These are phyloP conservation scores for Adelphocoris suturalis DNA, from an alignment of 2,888 invertebrate genomes.

Conservation along the genomic window DNA sequence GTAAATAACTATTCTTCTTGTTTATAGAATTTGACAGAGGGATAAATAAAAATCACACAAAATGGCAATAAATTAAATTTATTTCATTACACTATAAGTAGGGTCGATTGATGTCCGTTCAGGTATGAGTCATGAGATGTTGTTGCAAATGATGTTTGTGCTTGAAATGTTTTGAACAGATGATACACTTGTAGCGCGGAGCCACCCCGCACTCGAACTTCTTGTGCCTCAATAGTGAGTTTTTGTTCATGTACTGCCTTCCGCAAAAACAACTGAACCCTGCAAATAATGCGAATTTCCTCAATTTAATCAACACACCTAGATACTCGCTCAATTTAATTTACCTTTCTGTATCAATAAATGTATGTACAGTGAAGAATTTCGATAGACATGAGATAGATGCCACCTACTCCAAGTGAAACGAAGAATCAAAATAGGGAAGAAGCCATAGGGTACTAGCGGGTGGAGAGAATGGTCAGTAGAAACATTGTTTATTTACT, in stretches of 20 bases:
- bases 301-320: conserved; percentile 7
- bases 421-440: neutral
- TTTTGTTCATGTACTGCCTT: conserved; percentile 52
- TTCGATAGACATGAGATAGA: neutral
- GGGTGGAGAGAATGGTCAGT: neutral
- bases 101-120: neutral
- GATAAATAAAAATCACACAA: too few species aligned
- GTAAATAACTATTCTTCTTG: too few species aligned
- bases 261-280: conserved; percentile 47
- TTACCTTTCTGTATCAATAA: neutral
- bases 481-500: too few species aligned
- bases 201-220: conserved; percentile 77
- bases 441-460: neutral
- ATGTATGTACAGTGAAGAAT: neutral
- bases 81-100: neutral
- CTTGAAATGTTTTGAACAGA: conserved; percentile 71
- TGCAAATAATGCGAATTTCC: conserved; percentile 23
- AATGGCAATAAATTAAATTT: too few species aligned
- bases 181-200: conserved; percentile 70
- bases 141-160: conserved; percentile 73
- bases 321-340: too few species aligned
- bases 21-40: too few species aligned
- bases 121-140: conserved; percentile 58
- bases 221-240: conserved; percentile 77
- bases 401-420: neutral